Conservation (phyloP, 2,113 vertebrate genomes). For the Calidris pugnax region DNA sequence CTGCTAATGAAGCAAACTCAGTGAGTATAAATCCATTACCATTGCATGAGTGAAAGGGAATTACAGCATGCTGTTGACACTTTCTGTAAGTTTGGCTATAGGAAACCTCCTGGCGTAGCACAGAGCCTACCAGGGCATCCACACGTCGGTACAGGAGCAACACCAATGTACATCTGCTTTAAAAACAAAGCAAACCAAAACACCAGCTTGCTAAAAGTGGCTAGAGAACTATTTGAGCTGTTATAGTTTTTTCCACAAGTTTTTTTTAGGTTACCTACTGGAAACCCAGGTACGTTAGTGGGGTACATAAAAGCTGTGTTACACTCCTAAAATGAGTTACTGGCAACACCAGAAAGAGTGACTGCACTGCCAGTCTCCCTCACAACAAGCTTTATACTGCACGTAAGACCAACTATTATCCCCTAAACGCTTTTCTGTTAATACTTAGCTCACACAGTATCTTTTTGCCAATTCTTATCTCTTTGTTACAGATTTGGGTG, state of each 20-base stretch:
- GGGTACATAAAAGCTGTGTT: background rate
- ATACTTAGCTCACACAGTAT: background rate
- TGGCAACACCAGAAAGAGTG: background rate
- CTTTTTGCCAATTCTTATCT: constrained; percentile 13
- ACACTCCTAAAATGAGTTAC: background rate
- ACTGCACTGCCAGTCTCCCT: background rate
- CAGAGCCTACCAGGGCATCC: background rate
- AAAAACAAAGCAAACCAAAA: background rate
- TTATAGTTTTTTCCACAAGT: background rate
- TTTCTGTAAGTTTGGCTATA: background rate
- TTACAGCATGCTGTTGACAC: background rate
- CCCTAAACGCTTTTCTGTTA: background rate
- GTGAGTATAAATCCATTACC: background rate
- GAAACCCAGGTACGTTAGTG: background rate
- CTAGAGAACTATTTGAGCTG: background rate
- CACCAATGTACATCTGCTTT: background rate
- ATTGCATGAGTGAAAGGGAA: accelerated
- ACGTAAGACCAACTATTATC: background rate
- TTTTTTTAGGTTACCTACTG: background rate
- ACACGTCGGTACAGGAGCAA: background rate
- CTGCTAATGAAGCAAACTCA: background rate
- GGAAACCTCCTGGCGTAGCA: background rate
- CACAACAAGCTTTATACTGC: background rate
- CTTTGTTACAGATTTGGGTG: background rate
- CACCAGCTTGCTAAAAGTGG: background rate